These are phyloP conservation scores for Galbula dea DNA, from an alignment of 2,113 vertebrate species.

Conservation along the genomic window DNA sequence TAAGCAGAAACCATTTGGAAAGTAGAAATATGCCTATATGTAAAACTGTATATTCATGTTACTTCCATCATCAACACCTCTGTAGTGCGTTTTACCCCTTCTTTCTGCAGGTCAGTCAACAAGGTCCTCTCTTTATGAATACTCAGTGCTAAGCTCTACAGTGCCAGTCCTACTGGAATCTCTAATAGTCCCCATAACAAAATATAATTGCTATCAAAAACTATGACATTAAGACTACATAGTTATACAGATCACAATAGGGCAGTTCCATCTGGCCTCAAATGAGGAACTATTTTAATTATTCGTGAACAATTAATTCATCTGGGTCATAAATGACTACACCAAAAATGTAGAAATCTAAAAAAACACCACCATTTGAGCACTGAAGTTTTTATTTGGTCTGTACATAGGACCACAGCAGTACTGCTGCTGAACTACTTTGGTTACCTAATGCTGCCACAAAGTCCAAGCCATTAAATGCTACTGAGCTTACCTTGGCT, in stretches of 20 bases:
- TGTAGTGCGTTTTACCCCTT: fast-evolving
- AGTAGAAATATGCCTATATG: not conserved
- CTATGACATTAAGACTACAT: not conserved
- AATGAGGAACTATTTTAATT: not conserved
- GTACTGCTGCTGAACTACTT: not conserved
- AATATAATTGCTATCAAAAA: not conserved
- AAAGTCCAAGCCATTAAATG: not conserved
- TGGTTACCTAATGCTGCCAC: not conserved
- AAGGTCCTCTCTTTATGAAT: not conserved
- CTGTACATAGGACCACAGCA: not conserved
- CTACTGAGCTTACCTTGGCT: not conserved
- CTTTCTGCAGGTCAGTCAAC: not conserved
- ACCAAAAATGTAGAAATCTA: not conserved
- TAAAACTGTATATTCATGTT: not conserved
- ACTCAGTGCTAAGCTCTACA: not conserved
- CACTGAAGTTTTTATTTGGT: not conserved
- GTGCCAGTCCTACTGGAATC: not conserved
- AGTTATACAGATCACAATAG: not conserved
- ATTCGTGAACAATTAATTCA: not conserved
- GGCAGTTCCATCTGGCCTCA: not conserved
- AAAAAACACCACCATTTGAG: not conserved
- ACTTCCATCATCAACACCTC: not conserved
- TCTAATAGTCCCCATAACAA: not conserved
- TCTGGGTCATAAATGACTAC: not conserved
- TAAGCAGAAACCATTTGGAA: not conserved